phyloP scores from a whole-genome alignment of 2,888 invertebrate species.

The Phyllotreta cruciferae region DNA sequence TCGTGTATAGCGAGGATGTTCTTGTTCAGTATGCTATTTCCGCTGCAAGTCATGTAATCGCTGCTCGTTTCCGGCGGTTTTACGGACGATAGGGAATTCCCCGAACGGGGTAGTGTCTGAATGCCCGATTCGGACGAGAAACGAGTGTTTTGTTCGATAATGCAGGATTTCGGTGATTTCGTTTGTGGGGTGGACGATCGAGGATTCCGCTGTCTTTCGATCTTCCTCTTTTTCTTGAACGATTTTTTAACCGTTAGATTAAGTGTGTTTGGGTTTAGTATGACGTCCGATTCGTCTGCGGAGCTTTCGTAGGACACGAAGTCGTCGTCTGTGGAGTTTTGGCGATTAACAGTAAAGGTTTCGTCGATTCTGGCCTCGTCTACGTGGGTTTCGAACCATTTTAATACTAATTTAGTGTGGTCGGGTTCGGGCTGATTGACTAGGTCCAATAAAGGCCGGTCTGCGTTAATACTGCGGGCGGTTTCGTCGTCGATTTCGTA shows the following conservation, averaged over 20 bases:
- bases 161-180: slow-evolving; percentile 6
- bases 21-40: slow-evolving; percentile 46
- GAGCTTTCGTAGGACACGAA: slow-evolving; percentile 45
- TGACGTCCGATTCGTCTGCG: slow-evolving; percentile 46
- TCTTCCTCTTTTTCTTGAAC: slow-evolving; percentile 44
- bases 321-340: slow-evolving; percentile 29
- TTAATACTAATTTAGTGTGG: slow-evolving; percentile 53
- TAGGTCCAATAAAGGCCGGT: slow-evolving; percentile 33
- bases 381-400: slow-evolving; percentile 54
- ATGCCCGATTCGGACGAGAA: slow-evolving; percentile 1
- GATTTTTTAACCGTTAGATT: slow-evolving; percentile 48
- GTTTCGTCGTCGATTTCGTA: slow-evolving; percentile 58
- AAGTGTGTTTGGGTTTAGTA: slow-evolving; percentile 17
- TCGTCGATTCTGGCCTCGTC: slow-evolving; percentile 22
- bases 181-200: slow-evolving; percentile 6
- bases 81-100: slow-evolving; percentile 8
- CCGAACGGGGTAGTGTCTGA: slow-evolving; percentile 39
- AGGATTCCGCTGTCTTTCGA: neutral
- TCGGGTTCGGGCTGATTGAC: slow-evolving; percentile 50
- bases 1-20: slow-evolving; percentile 47
- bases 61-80: slow-evolving; percentile 46
- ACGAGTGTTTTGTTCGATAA: neutral
- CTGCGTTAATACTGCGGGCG: slow-evolving; percentile 42
- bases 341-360: slow-evolving; percentile 23
- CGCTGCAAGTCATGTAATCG: slow-evolving; percentile 55